Conservation (phyloP, 2,888 invertebrate species). For the Ariolimax columbianus region DNA sequence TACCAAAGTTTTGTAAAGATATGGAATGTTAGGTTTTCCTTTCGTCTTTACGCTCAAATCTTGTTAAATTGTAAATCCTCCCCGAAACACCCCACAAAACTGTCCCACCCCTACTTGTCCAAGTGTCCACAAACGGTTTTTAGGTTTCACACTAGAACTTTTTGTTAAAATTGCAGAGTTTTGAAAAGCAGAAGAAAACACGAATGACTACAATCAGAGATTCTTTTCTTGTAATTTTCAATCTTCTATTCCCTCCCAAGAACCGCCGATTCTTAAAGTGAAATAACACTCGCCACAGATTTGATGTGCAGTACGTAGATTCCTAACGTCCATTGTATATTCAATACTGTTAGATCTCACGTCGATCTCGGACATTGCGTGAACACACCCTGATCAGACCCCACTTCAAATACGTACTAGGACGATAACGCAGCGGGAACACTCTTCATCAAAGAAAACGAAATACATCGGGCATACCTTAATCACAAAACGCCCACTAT, state of each 20-base stretch:
- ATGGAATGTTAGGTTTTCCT: no score
- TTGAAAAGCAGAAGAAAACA: neutral
- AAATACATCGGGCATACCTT: neutral
- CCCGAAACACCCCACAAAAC: no score
- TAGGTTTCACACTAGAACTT: no score
- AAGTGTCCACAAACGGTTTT: no score
- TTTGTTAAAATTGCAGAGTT: no score
- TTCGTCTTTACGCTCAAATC: no score
- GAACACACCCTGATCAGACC: neutral
- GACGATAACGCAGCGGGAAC: neutral
- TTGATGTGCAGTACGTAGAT: neutral
- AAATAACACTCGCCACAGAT: neutral
- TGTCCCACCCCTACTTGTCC: no score
- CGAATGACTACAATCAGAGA: neutral
- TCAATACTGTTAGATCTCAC: neutral
- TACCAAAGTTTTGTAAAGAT: no score
- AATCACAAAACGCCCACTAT: neutral
- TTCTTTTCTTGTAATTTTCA: neutral
- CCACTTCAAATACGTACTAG: neutral
- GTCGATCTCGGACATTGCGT: neutral
- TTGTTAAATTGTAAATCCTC: no score
- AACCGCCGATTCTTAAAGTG: neutral
- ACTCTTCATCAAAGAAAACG: neutral
- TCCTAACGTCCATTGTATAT: neutral
- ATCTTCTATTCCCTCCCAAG: neutral